These are phyloP conservation scores for Pyrrhia umbra DNA, from an alignment of 2,888 invertebrate species.

Conservation along the genomic window DNA sequence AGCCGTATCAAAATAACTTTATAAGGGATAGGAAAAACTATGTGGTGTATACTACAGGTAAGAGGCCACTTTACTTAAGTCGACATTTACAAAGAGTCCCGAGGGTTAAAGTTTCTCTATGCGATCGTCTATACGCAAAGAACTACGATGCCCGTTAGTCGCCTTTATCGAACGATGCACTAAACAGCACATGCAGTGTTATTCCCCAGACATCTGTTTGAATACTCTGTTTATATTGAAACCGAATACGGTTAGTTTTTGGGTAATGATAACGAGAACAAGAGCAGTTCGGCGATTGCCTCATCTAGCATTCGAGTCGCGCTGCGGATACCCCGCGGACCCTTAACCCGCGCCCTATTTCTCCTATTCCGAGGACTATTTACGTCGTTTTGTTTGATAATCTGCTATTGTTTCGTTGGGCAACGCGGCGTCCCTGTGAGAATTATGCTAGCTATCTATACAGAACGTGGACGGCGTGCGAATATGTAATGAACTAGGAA, in stretches of 20 bases:
- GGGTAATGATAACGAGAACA: constrained; percentile 64
- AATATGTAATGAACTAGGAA: constrained; percentile 80
- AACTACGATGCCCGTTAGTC: constrained; percentile 71
- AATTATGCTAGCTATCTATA: constrained; percentile 88
- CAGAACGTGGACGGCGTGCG: constrained; percentile 84
- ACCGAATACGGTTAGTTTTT: constrained; percentile 49
- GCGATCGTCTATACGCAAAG: constrained; percentile 69
- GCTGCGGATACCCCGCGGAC: constrained; percentile 83
- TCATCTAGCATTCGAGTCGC: constrained; percentile 88
- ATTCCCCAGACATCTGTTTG: constrained; percentile 23
- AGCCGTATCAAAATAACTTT: constrained; percentile 26
- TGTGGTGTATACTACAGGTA: constrained; percentile 63
- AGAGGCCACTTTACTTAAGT: constrained; percentile 71
- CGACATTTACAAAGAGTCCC: constrained; percentile 73
- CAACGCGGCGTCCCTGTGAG: constrained; percentile 83
- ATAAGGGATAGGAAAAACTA: constrained; percentile 51
- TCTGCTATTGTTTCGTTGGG: constrained; percentile 88
- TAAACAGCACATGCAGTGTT: constrained; percentile 62
- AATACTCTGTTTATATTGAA: constrained; percentile 26
- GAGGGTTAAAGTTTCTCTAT: constrained; percentile 72
- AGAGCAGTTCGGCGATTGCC: constrained; percentile 71
- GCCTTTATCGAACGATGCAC: constrained; percentile 71
- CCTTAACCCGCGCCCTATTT: constrained; percentile 87
- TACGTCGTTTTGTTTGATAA: constrained; percentile 90
- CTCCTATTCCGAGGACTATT: constrained; percentile 86